Conservation (phyloP, 2,888 invertebrate genomes). For the Luperina nickerlii region DNA sequence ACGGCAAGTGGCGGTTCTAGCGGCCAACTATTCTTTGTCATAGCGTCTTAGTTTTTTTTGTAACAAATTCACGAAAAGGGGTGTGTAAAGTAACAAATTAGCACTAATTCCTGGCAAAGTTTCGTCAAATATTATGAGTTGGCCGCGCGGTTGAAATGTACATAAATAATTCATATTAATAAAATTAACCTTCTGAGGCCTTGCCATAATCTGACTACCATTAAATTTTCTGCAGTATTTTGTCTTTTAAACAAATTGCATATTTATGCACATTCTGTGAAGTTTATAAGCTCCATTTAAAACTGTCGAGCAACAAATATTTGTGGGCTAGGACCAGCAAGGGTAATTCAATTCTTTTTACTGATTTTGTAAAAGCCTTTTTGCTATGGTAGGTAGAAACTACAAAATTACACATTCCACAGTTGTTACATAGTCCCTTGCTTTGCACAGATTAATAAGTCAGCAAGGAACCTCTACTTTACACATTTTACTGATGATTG, state of each 20-base stretch:
- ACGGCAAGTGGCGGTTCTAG: no score
- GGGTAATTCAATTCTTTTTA: not conserved
- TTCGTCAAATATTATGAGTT: no score
- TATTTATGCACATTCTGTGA: not conserved
- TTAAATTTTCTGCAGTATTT: not conserved
- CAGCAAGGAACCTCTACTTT: not conserved
- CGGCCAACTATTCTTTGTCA: no score
- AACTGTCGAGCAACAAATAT: not conserved
- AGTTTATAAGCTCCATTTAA: not conserved
- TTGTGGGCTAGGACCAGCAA: not conserved
- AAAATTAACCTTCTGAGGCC: not conserved
- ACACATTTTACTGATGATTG: not conserved
- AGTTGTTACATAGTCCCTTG: not conserved
- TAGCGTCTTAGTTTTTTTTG: no score
- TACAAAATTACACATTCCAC: not conserved
- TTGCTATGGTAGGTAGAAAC: not conserved
- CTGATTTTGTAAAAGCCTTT: not conserved
- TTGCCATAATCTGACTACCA: not conserved
- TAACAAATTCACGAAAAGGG: no score
- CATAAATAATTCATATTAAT: slow-evolving; percentile 10
- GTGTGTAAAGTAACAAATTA: no score
- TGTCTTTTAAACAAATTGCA: not conserved
- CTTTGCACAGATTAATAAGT: not conserved
- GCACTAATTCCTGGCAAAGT: no score
- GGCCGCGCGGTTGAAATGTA: no score